Base-by-base conservation (phyloP, 2,888 invertebrate genomes). In the Ophioninae sp. region DNA sequence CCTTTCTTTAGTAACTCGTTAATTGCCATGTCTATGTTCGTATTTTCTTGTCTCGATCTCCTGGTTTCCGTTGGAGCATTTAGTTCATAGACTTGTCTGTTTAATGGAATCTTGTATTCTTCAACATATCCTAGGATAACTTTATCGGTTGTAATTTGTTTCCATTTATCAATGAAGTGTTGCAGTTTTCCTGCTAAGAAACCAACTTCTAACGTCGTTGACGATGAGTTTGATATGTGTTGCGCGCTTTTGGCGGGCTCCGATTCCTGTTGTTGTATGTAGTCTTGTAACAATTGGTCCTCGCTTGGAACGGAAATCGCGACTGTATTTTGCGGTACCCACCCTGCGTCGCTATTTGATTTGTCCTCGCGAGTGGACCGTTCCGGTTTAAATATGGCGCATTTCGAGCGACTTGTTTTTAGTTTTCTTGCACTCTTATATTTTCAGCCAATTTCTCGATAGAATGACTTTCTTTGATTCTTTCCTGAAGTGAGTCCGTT, bases 101-200 rank as follows among this genome's bases (percentile, higher is more conserved):
- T 74, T 23, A 82, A 80, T 10, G 82, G 85, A 63, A 82, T 82
- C 6, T 22, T 51, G 71, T 78, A 85, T 58, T 82, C 80, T 39
- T 59, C 20, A 5, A 85, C 61, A 64, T 79, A 65, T 8, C 30
- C 44, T 6, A 81, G 64, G 22, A 85, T 67, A 58, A 69, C 41
- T 10, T 72, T 23, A 72, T 85, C 76, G 9, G 51, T 59, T 10
- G 76, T 72, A 17, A 85, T 71, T 8, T 7, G 17, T 58, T 51
- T 22, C 85, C 83, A 81, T 6, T n/a, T 63, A 1, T 69, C 23
- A 44, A 44, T 41, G 22, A 82, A 85, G 2, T 23, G 20, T 67
- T 44, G 10, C 20, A 83, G 39, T 67, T 81, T 71, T 30, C 85
- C 79, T 41, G 81, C 81, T 23, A 51, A 39, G 23, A 10, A 81